Evolutionary conservation across 2,888 invertebrate genomes (phyloP).

Genomic region (Cantharis nigra): DNA sequence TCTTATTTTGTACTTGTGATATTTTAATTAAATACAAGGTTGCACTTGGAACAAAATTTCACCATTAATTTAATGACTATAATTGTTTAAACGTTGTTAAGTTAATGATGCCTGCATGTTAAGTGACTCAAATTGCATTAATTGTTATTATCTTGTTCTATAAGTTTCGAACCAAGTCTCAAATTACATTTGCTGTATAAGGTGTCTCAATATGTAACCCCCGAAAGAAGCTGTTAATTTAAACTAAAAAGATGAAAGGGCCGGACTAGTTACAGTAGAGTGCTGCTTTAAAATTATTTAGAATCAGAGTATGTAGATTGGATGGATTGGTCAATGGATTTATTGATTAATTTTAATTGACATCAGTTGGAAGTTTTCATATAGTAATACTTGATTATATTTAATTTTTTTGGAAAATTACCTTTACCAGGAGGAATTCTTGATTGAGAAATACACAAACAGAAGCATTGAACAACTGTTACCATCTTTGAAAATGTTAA

Average conservation of each 20-base stretch:
- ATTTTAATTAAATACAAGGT: background rate
- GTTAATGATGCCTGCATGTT: constrained; percentile 38
- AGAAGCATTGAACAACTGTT: no score
- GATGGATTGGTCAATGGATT: no score
- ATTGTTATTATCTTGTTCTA: constrained; percentile 30
- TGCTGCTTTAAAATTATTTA: no score
- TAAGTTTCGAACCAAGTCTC: constrained; percentile 12
- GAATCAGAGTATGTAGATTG: no score
- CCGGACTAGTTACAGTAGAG: background rate
- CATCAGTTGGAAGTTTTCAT: no score
- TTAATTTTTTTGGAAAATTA: no score
- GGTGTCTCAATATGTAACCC: background rate
- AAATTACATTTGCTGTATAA: constrained; percentile 10
- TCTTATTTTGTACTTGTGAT: background rate
- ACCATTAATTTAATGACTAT: constrained; percentile 24
- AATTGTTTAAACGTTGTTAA: constrained; percentile 34
- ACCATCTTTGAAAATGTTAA: no score
- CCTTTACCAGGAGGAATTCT: no score
- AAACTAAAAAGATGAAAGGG: background rate
- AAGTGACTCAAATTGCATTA: constrained; percentile 39
- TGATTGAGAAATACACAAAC: no score
- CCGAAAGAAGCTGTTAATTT: background rate
- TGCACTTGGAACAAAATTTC: constrained; percentile 3
- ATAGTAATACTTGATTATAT: no score
- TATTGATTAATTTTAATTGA: no score